Percentiles rank a stretch among this genome's conserved stretches.
phyloP scores from a whole-genome alignment of 2,888 invertebrate species.

The Octodonta nipae region DNA sequence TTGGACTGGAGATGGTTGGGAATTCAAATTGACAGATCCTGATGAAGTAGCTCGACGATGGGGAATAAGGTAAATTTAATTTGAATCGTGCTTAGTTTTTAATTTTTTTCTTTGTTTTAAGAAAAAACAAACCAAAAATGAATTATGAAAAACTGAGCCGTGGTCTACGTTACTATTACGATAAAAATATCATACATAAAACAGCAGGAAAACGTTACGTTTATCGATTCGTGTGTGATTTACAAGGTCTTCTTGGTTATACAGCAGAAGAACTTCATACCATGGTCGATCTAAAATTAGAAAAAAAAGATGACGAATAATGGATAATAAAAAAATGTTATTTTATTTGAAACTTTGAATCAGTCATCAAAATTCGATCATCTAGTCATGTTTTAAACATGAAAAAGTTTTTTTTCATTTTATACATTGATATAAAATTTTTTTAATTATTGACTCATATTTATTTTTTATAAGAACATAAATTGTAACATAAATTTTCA shows the following conservation, averaged over 20 bases:
- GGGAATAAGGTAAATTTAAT: constrained; percentile 88
- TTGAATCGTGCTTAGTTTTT: too few species aligned
- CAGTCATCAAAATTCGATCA: too few species aligned
- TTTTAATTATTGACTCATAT: too few species aligned
- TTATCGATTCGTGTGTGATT: constrained; percentile 95
- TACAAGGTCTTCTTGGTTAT: constrained; percentile 88
- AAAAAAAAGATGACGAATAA: constrained; percentile 89
- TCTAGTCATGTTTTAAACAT: too few species aligned
- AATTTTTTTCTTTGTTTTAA: too few species aligned
- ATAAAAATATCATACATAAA: constrained; percentile 98
- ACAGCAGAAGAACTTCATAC: constrained; percentile 93
- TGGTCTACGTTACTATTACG: constrained; percentile 93
- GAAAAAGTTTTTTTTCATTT: too few species aligned
- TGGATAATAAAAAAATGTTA: too few species aligned
- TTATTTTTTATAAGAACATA: too few species aligned
- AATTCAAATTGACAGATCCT: constrained; percentile 94
- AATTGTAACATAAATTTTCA: too few species aligned
- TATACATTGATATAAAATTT: too few species aligned
- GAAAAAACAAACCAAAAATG: constrained; percentile 98
- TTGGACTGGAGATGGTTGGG: constrained; percentile 98
- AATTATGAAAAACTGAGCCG: constrained; percentile 96
- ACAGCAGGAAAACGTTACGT: constrained; percentile 97
- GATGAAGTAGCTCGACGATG: constrained; percentile 92
- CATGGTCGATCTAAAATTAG: constrained; percentile 88
- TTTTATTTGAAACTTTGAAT: too few species aligned